Evolutionary conservation across 2,888 invertebrate species (phyloP).

Genomic region (Dinocampus coccinellae): DNA sequence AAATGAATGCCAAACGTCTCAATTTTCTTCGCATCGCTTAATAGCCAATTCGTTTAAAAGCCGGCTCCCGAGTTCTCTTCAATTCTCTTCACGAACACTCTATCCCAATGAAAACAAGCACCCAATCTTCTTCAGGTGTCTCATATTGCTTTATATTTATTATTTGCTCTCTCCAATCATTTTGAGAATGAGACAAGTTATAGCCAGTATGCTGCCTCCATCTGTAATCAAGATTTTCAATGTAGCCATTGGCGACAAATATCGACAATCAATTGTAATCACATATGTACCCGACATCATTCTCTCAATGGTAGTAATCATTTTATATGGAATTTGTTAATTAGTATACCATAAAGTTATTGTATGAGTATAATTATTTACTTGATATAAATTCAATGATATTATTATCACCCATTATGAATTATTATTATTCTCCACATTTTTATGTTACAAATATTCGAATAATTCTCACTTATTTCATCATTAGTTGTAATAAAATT

Average conservation of each 20-base stretch:
- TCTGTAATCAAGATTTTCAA: not conserved
- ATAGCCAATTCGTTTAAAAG: constrained; percentile 66
- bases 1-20: constrained; percentile 59
- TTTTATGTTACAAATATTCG: too few species aligned
- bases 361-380: not conserved
- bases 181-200: not conserved
- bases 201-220: not conserved
- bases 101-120: constrained; percentile 41
- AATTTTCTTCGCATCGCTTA: constrained; percentile 65
- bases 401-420: too few species aligned
- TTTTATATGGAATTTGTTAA: not conserved
- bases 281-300: not conserved
- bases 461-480: too few species aligned
- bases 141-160: not conserved
- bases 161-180: not conserved
- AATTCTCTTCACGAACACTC: too few species aligned
- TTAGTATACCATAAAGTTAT: not conserved
- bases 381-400: not conserved
- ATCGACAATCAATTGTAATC: not conserved
- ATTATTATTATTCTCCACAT: too few species aligned
- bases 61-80: constrained; percentile 54
- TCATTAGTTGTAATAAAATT: too few species aligned
- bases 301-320: not conserved
- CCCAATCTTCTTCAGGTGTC: not conserved
- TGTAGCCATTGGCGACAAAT: not conserved